Conservation (phyloP, 2,888 invertebrate genomes). For the Agriotes lineatus region DNA sequence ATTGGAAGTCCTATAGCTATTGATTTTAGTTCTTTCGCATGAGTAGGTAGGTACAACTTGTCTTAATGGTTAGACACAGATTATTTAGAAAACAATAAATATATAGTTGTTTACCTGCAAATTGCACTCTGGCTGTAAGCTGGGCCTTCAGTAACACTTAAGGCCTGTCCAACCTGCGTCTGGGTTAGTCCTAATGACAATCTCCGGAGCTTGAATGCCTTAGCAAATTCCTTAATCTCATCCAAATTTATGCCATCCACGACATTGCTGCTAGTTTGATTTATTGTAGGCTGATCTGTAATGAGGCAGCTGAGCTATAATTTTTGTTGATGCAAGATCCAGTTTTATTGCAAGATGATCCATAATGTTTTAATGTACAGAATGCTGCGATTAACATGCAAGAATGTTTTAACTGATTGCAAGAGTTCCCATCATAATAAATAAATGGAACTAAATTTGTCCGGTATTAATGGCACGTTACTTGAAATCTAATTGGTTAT, state of each 20-base stretch:
- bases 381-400: background rate
- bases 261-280: conserved; percentile 92
- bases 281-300: conserved; percentile 91
- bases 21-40: too few species aligned
- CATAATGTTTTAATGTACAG: background rate
- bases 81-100: too few species aligned
- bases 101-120: conserved; percentile 92
- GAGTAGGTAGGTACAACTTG: too few species aligned
- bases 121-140: conserved; percentile 99
- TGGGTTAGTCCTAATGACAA: conserved; percentile 95
- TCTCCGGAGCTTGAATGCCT: conserved; percentile 94
- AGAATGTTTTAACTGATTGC: conserved; percentile 6
- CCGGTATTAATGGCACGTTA: conserved; percentile 5
- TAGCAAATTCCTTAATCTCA: conserved; percentile 98
- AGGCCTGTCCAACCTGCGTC: conserved; percentile 97
- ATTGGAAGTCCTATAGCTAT: too few species aligned
- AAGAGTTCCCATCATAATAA: conserved; percentile 1
- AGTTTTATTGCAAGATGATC: conserved; percentile 4
- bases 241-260: conserved; percentile 97
- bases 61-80: too few species aligned
- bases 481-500: conserved; percentile 16
- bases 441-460: conserved; percentile 11
- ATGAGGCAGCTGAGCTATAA: conserved; percentile 37
- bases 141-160: conserved; percentile 96
- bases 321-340: background rate